Evolutionary conservation across 2,888 invertebrate genomes (phyloP), one percentile per base, ranked within the genome.

Genomic region (Phorcus lineatus): DNA sequence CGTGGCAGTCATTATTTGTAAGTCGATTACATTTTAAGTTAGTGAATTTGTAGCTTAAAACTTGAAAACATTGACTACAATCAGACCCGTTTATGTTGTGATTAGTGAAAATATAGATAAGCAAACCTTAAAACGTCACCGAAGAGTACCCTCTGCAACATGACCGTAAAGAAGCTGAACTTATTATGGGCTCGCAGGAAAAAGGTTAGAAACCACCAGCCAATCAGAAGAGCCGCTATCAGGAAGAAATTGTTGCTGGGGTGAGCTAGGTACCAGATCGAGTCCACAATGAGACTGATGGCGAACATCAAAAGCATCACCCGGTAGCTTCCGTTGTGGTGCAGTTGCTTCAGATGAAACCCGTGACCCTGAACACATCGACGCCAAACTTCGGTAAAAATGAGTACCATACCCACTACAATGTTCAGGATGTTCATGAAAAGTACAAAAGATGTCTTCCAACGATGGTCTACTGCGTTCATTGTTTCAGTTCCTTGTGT

Each of bases 81-180:
- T n/a, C n/a, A n/a, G n/a, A n/a, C n/a, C n/a, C 36, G 36, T 36
- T 36, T 36, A 4, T 2, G 36, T 36, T 36, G 7, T 36, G n/a
- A n/a, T n/a, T n/a, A n/a, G n/a, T n/a, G n/a, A 47, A 47, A 47
- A 47, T 9, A 47, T 11, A 13, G 11, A 47, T 47, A 1, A 11
- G 11, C 47, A 81, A 88, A 88, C 13, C 84, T 57, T 3, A 88
- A 78, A 66, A 86, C 78, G 80, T 87, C 87, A 13, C 87, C 87
- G 54, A 87, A 81, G 4, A 89, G 82, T 11, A 89, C 85, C 67
- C 88, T 87, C 79, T 88, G 88, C 13, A 90, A 82, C 87, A 89
- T 87, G 62, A 89, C 89, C 0, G 90, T 89, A 79, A 88, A 88
- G 79, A 89, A 89, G 66, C 88, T 87, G 81, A 90, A 90, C 62